These are phyloP conservation scores for Molothrus aeneus DNA, from an alignment of 2,797 vertebrate genomes.

Conservation along the genomic window DNA sequence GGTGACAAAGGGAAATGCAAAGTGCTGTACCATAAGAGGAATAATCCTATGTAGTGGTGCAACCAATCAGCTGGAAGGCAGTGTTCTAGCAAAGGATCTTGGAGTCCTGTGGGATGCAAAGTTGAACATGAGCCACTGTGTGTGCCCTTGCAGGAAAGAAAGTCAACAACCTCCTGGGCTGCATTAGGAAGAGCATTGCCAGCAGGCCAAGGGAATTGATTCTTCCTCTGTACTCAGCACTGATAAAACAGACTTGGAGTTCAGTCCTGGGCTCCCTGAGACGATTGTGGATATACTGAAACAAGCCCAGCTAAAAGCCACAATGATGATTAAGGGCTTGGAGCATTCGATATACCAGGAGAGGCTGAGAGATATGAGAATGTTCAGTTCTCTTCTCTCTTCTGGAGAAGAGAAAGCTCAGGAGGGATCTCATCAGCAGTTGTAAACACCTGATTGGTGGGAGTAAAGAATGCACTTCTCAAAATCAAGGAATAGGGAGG, in stretches of 20 bases:
- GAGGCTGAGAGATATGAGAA: background rate
- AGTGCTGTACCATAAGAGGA: background rate
- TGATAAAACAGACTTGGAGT: background rate
- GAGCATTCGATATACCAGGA: background rate
- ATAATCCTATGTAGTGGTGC: background rate
- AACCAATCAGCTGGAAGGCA: background rate
- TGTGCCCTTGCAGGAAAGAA: background rate
- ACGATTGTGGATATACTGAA: background rate
- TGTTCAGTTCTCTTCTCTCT: background rate
- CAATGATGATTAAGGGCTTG: background rate
- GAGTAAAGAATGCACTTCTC: background rate
- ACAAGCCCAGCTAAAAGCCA: background rate
- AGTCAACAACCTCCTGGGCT: background rate
- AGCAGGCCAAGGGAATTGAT: background rate
- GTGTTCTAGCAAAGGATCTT: background rate
- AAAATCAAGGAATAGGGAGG: background rate
- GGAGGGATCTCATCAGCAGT: background rate
- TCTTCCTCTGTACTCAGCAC: background rate
- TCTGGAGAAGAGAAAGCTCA: background rate
- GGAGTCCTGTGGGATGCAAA: background rate
- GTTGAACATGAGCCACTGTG: background rate
- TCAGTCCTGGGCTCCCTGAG: background rate
- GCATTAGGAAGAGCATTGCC: background rate
- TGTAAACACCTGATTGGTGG: background rate
- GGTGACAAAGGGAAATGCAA: background rate